Evolutionary conservation across 2,113 vertebrate genomes (phyloP).

Genomic region (Phyllostomus discolor): DNA sequence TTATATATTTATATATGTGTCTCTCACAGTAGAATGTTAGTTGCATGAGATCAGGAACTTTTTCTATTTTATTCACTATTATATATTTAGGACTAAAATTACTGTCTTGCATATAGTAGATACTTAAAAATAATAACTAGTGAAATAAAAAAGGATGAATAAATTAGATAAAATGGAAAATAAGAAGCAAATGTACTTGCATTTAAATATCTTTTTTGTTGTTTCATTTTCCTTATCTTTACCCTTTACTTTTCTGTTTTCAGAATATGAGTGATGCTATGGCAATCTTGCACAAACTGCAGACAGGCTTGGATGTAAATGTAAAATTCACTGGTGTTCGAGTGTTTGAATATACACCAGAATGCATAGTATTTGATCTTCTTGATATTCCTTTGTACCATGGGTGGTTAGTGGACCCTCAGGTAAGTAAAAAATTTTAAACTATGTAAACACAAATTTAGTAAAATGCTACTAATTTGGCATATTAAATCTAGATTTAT

Average conservation of each 20-base stretch:
- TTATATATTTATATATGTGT: neutral
- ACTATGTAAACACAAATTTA: neutral
- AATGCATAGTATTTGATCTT: conserved; percentile 99
- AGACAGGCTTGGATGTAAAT: conserved; percentile 98
- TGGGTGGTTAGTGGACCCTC: conserved; percentile 97
- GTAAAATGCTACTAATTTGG: neutral
- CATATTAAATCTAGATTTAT: neutral
- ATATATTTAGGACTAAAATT: neutral
- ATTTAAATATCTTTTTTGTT: neutral
- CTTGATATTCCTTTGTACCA: conserved; percentile 98
- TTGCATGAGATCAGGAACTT: neutral
- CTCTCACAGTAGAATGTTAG: neutral
- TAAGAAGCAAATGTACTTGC: neutral
- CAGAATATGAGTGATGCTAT: conserved; percentile 99
- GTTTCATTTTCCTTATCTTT: neutral
- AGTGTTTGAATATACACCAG: conserved; percentile 98
- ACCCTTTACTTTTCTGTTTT: conserved; percentile 47
- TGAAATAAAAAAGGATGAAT: neutral
- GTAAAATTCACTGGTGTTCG: conserved; percentile 97
- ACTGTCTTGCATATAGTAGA: neutral
- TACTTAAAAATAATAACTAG: neutral
- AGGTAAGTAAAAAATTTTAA: conserved; percentile 82
- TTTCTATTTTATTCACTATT: neutral
- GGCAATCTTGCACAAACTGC: conserved; percentile 96
- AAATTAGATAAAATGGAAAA: neutral